Evolutionary conservation across 2,888 invertebrate species (phyloP).

Genomic region (Drosophila hamatofila): DNA sequence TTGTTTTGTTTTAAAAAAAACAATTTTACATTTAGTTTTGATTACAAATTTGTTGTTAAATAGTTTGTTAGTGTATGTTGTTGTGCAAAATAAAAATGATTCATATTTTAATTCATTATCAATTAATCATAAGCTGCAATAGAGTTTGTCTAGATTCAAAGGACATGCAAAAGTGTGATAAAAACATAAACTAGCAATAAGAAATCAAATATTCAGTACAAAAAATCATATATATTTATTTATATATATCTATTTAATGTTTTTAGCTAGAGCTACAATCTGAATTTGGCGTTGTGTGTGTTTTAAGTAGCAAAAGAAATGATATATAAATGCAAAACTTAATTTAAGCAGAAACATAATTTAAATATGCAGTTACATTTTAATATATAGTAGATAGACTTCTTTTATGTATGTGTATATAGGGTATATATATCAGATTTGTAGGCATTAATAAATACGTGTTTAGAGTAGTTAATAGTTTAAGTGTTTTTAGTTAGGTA

Average conservation of each 20-base stretch:
- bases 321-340: slow-evolving; percentile 48
- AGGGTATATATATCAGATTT: slow-evolving; percentile 26
- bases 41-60: slow-evolving; percentile 44
- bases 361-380: slow-evolving; percentile 15
- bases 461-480: slow-evolving; percentile 32
- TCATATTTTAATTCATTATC: slow-evolving; percentile 15
- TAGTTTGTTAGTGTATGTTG: slow-evolving; percentile 54
- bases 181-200: slow-evolving; percentile 30
- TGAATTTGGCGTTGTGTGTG: slow-evolving; percentile 64
- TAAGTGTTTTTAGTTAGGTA: slow-evolving; percentile 21
- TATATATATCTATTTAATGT: slow-evolving; percentile 29
- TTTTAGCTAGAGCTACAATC: slow-evolving; percentile 57
- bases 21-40: slow-evolving; percentile 61
- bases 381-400: slow-evolving; percentile 2
- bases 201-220: slow-evolving; percentile 61
- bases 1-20: slow-evolving; percentile 39
- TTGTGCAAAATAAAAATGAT: slow-evolving; percentile 60
- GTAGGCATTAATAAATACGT: slow-evolving; percentile 27
- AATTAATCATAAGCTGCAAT: slow-evolving; percentile 36
- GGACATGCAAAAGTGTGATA: slow-evolving; percentile 41
- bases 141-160: slow-evolving; percentile 23
- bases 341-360: slow-evolving; percentile 31
- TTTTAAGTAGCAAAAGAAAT: slow-evolving; percentile 40
- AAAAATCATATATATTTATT: slow-evolving; percentile 70
- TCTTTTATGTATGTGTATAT: slow-evolving; percentile 12